Conservation (phyloP, 2,797 vertebrate genomes). For the Tinamus major region DNA sequence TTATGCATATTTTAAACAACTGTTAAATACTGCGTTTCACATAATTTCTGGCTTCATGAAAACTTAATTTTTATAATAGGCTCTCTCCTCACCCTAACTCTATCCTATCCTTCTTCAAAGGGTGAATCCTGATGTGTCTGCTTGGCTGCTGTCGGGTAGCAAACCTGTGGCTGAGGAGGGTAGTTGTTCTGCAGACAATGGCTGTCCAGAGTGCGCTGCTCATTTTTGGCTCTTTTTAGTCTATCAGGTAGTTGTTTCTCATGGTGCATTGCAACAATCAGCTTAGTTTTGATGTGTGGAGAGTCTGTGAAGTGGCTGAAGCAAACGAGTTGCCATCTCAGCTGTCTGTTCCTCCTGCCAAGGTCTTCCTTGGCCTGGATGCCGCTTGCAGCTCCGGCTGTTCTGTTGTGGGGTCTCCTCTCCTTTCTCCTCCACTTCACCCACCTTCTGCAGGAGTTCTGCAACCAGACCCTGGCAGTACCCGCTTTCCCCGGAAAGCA, state of each 20-base stretch:
- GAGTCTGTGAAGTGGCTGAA: not conserved
- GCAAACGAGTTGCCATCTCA: not conserved
- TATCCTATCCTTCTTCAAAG: not conserved
- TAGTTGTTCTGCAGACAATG: not conserved
- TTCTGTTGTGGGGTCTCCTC: not conserved
- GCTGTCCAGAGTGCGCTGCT: not conserved
- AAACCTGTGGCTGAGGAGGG: not conserved
- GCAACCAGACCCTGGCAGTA: not conserved
- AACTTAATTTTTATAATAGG: not conserved
- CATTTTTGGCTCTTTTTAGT: not conserved
- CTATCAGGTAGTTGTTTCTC: not conserved
- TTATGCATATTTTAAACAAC: slow-evolving; percentile 70
- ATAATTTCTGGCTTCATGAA: slow-evolving; percentile 46
- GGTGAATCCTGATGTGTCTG: not conserved
- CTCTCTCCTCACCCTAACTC: not conserved
- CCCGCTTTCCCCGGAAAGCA: not conserved
- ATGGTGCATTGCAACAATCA: not conserved
- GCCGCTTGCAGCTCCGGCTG: not conserved
- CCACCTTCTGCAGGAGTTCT: not conserved
- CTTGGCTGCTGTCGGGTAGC: not conserved
- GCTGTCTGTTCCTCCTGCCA: not conserved
- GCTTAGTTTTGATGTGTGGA: not conserved
- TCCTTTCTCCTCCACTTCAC: not conserved
- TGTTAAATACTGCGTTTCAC: slow-evolving; percentile 46
- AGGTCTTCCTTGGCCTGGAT: not conserved